A percentile compares a stretch with the other conserved stretches of the same genome.
Evolutionary conservation across 2,888 invertebrate species (phyloP).

Genomic region (Caenorhabditis sp.): DNA sequence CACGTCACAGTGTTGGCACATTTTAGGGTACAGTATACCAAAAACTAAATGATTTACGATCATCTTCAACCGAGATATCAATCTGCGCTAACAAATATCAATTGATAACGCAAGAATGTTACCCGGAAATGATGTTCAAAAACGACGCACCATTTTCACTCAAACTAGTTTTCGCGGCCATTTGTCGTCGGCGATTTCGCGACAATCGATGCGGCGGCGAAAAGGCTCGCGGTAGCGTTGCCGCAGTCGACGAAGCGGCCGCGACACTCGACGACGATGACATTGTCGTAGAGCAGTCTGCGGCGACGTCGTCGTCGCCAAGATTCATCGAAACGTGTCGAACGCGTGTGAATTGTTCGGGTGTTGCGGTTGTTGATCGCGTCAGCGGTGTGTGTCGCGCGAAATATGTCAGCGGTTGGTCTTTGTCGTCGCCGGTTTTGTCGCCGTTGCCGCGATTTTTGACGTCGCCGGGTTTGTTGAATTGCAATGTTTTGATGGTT

Average conservation of each 20-base stretch:
- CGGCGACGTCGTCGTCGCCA: conserved; percentile 16
- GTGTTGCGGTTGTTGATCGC: conserved; percentile 34
- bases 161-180: conserved; percentile 54
- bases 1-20: too few relatives aligned
- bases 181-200: conserved; percentile 44
- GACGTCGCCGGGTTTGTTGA: too few relatives aligned
- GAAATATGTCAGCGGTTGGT: too few relatives aligned
- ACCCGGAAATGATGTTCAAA: too few relatives aligned
- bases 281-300: conserved; percentile 13
- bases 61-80: too few relatives aligned
- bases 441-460: too few relatives aligned
- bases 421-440: too few relatives aligned
- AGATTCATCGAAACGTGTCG: conserved; percentile 20
- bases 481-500: conserved; percentile 56
- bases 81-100: too few relatives aligned
- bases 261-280: not conserved
- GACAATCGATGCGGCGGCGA: conserved; percentile 60
- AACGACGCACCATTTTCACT: conserved; percentile 56
- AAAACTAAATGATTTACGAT: not conserved
- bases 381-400: conserved; percentile 5
- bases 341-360: conserved; percentile 14
- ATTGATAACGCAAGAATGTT: not conserved
- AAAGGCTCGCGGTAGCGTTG: conserved; percentile 56
- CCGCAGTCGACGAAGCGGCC: conserved; percentile 1
- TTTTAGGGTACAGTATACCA: not conserved